Conservation (phyloP, 2,888 invertebrate genomes). For the Heterodera filipjevi region DNA sequence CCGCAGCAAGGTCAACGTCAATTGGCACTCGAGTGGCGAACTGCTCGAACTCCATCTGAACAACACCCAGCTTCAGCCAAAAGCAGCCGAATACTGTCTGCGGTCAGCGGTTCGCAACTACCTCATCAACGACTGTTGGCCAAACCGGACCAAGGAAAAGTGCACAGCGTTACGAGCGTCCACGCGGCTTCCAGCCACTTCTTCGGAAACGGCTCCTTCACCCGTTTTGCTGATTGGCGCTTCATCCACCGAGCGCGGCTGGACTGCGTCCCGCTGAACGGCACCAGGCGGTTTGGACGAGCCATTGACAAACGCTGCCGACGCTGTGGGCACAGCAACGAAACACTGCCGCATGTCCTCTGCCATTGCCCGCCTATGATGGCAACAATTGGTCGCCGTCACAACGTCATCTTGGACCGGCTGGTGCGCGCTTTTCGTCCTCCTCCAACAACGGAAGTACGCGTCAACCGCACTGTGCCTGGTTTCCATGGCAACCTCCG, state of each 20-base stretch:
- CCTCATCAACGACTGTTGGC: background rate
- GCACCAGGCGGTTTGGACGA: slow-evolving; percentile 12
- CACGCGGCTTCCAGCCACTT: slow-evolving; percentile 17
- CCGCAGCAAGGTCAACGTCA: background rate
- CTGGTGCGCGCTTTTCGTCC: background rate
- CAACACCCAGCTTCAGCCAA: background rate
- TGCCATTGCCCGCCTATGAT: slow-evolving; percentile 11
- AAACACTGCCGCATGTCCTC: slow-evolving; percentile 12
- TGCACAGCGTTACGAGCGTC: slow-evolving; percentile 36
- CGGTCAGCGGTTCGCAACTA: background rate
- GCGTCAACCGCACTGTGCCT: slow-evolving; percentile 9
- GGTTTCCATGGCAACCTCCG: slow-evolving; percentile 57
- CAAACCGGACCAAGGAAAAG: slow-evolving; percentile 41
- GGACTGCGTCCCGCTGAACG: slow-evolving; percentile 57
- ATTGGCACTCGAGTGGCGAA: background rate
- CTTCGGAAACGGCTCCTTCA: slow-evolving; percentile 20
- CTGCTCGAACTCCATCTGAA: background rate
- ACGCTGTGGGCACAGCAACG: background rate
- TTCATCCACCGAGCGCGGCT: slow-evolving; percentile 63
- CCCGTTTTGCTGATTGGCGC: slow-evolving; percentile 64
- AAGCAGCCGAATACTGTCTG: background rate
- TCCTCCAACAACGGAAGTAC: background rate
- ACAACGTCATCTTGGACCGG: background rate
- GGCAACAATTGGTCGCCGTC: background rate
- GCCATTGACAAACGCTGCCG: slow-evolving; percentile 31